Evolutionary conservation across 1,140 invertebrate species (phyloP).

Genomic region (Sesamia nonagrioides): DNA sequence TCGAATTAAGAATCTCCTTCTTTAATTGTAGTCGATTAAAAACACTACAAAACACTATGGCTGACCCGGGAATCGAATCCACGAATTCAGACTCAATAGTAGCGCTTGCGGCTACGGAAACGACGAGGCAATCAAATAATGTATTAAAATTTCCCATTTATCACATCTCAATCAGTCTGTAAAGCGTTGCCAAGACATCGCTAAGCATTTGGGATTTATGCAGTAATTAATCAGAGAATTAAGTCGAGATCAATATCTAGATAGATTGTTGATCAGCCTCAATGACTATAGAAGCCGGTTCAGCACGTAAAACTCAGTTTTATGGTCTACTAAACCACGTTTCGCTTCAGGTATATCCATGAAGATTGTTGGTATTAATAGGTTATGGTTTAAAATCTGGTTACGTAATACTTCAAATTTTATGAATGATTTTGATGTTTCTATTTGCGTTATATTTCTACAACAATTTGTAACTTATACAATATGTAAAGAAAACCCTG

Average conservation of each 20-base stretch:
- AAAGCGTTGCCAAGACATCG: neutral
- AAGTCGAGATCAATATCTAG: constrained; percentile 25
- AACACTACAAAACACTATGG: no score
- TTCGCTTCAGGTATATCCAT: neutral
- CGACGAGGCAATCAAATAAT: no score
- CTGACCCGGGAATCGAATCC: no score
- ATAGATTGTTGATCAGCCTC: constrained; percentile 22
- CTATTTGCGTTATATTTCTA: neutral
- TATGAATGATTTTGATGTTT: neutral
- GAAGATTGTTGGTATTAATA: neutral
- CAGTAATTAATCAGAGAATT: constrained; percentile 42
- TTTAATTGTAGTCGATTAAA: no score
- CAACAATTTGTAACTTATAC: neutral
- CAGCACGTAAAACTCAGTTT: neutral
- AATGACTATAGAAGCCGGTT: neutral
- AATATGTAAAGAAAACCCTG: no score
- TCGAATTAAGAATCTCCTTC: no score
- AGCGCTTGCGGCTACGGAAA: no score
- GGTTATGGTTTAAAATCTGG: neutral
- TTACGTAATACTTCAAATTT: neutral
- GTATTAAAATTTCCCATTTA: constrained; percentile 20
- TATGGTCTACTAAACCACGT: neutral
- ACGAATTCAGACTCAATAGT: no score
- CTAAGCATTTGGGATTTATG: constrained; percentile 11
- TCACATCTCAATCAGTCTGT: constrained; percentile 12